These are phyloP conservation scores for Gobio occitaniae DNA, from an alignment of 2,797 vertebrate genomes.

Conservation along the genomic window DNA sequence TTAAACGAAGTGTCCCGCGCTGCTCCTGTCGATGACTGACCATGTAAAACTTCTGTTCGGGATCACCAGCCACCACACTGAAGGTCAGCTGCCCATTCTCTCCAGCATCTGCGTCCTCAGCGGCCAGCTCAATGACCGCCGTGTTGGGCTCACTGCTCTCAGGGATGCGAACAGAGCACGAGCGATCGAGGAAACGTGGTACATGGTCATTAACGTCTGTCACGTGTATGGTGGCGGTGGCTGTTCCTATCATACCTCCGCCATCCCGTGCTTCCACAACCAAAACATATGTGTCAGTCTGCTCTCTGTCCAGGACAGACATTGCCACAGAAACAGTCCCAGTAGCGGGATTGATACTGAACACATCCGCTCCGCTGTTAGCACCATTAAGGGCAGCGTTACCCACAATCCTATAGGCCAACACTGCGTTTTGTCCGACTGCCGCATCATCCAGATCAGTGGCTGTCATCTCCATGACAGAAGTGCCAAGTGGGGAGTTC, in stretches of 20 bases:
- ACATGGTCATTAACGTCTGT: conserved; percentile 86
- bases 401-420: conserved; percentile 84
- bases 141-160: conserved; percentile 83
- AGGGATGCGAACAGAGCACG: conserved; percentile 78
- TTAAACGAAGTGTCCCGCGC: conserved; percentile 83
- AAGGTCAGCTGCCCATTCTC: conserved; percentile 87
- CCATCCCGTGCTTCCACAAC: conserved; percentile 89
- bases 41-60: conserved; percentile 89
- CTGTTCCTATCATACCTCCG: conserved; percentile 86
- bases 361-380: conserved; percentile 74
- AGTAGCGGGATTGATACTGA: conserved; percentile 81
- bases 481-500: conserved; percentile 81
- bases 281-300: conserved; percentile 81
- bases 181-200: conserved; percentile 80
- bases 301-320: conserved; percentile 84
- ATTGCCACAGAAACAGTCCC: conserved; percentile 82
- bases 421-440: conserved; percentile 86
- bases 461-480: conserved; percentile 89
- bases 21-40: conserved; percentile 83
- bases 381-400: conserved; percentile 71
- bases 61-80: conserved; percentile 85
- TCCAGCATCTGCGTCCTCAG: conserved; percentile 82
- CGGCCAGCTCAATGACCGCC: conserved; percentile 81
- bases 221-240: conserved; percentile 84
- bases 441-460: conserved; percentile 86